These are phyloP conservation scores for Andrena hattorfiana DNA, from an alignment of 2,888 invertebrate genomes.

Conservation along the genomic window DNA sequence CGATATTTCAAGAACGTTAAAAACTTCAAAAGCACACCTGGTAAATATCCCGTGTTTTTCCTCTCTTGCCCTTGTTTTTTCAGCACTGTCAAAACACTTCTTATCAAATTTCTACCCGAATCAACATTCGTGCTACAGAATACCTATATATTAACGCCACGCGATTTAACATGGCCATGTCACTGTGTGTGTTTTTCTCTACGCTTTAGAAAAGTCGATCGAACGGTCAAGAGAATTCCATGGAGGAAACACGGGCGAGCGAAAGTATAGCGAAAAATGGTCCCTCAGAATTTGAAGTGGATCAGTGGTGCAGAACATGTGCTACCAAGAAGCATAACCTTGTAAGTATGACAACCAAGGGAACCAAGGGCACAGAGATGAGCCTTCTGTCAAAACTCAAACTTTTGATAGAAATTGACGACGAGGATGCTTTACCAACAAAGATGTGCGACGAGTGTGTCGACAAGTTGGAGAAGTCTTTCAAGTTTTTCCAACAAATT, in stretches of 20 bases:
- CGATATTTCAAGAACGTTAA: constrained; percentile 29
- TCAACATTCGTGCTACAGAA: not conserved
- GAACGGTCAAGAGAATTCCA: constrained; percentile 45
- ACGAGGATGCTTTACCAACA: constrained; percentile 61
- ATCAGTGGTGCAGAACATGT: constrained; percentile 67
- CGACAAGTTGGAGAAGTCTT: constrained; percentile 64
- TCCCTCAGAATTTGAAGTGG: constrained; percentile 44
- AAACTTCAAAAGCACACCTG: constrained; percentile 21
- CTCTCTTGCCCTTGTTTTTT: not conserved
- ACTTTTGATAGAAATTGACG: constrained; percentile 66
- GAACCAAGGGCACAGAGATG: constrained; percentile 55
- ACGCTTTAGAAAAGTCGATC: constrained; percentile 32
- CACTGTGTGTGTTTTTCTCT: not conserved
- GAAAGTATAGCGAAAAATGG: constrained; percentile 18
- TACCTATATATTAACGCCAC: not conserved
- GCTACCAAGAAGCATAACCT: constrained; percentile 62
- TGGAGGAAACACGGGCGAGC: constrained; percentile 17
- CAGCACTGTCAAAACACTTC: no score
- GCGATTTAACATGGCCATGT: not conserved
- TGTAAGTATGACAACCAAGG: constrained; percentile 60
- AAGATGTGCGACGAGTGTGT: constrained; percentile 67
- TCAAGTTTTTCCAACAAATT: constrained; percentile 68
- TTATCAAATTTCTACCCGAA: not conserved
- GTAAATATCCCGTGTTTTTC: constrained; percentile 16
- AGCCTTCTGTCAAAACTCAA: constrained; percentile 65